Evolutionary conservation across 2,888 invertebrate species (phyloP), one percentile per base, ranked within the genome.

Genomic region (Zygogramma bicolorata): DNA sequence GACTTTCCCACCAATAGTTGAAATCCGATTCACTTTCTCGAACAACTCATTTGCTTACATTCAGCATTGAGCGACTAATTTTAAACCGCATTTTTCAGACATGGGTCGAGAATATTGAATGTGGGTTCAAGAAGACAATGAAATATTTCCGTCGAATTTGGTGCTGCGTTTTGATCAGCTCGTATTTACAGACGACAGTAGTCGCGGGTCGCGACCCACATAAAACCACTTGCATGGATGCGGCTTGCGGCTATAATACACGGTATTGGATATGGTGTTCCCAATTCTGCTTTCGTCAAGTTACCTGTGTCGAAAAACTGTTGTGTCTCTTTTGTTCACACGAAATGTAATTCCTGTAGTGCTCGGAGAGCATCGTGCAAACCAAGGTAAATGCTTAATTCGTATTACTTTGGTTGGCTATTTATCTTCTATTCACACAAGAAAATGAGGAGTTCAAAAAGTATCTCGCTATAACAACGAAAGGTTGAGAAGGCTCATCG

Each of bases 1-100:
- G 15, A 63, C 63, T 63, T 63, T 63, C 46, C n/a, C 27, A 63
- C 27, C 42, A 42, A 63, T 63, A 18, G 5, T 18, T 46, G 46
- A 63, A 63, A 63, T 46, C 46, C 40, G 63, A 63, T 27, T 63
- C 63, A 63, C 63, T 63, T 63, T 63, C 63, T 63, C 29, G 13
- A 29, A n/a, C 42, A 20, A 27, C 62, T 46, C 10, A 63, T 63
- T 27, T 63, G 31, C 46, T 20, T 49, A 53, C 53, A 53, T 22
- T 22, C 10, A 27, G 53, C 53, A 46, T 46, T 46, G 10, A 63
- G 29, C 20, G 46, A 7, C 42, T 4, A 40, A 63, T 46, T 46
- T 29, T 20, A 31, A 27, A 10, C 25, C 63, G 49, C 49, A 46
- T 63, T 46, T 63, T 63, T 63, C 29, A 18, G 15, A 63, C 46